phyloP scores from a whole-genome alignment of 2,888 invertebrate genomes.

The Cremastinae sp. region DNA sequence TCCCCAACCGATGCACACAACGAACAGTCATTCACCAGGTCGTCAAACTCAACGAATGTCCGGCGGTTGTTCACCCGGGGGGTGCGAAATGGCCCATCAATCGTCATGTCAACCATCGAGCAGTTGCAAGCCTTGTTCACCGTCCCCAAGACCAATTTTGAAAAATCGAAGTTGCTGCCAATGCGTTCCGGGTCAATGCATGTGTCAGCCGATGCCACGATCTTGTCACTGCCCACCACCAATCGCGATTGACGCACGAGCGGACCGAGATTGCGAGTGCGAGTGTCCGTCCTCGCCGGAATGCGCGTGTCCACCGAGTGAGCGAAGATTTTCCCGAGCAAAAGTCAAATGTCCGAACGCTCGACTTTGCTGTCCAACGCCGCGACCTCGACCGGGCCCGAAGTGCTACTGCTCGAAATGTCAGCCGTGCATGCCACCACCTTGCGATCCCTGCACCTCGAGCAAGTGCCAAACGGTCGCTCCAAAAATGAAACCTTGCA shows the following conservation, averaged over 20 bases:
- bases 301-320: constrained; percentile 71
- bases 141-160: constrained; percentile 60
- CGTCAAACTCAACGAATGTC: constrained; percentile 8
- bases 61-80: constrained; percentile 1
- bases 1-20: constrained; percentile 13
- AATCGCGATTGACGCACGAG: constrained; percentile 67
- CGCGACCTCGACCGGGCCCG: constrained; percentile 63
- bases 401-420: constrained; percentile 66
- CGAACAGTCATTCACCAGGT: constrained; percentile 57
- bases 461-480: constrained; percentile 59
- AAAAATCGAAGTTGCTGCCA: constrained; percentile 66
- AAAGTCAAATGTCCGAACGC: constrained; percentile 66
- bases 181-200: constrained; percentile 61
- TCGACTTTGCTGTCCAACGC: constrained; percentile 65
- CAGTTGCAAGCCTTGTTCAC: constrained; percentile 61
- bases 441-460: constrained; percentile 66
- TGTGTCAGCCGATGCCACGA: constrained; percentile 69
- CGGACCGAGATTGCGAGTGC: constrained; percentile 68
- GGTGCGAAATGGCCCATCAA: constrained; percentile 1
- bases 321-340: constrained; percentile 66
- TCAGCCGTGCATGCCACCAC: constrained; percentile 63
- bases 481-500: constrained; percentile 52
- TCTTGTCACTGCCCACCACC: constrained; percentile 72
- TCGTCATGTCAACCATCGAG: constrained; percentile 44
- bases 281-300: constrained; percentile 69